These are phyloP conservation scores for Mallotus villosus DNA, from an alignment of 2,797 vertebrate genomes.

Conservation along the genomic window DNA sequence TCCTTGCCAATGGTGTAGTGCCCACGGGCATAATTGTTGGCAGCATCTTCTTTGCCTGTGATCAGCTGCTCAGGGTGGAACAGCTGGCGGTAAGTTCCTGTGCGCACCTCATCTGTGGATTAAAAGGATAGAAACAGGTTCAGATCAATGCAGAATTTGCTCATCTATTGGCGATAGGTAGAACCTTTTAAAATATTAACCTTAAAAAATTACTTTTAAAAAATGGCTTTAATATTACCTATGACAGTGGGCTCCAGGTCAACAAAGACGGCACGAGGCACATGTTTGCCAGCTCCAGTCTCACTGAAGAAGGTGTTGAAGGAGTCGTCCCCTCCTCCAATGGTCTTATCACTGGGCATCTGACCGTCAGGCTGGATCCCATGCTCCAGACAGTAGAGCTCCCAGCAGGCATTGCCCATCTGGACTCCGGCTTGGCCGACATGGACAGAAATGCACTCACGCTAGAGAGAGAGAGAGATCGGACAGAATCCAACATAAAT, in stretches of 20 bases:
- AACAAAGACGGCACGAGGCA: conserved; percentile 49
- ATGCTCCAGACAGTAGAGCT: conserved; percentile 70
- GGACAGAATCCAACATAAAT: not conserved
- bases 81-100: conserved; percentile 54
- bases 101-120: conserved; percentile 59
- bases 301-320: conserved; percentile 84
- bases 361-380: conserved; percentile 65
- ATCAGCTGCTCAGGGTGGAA: conserved; percentile 69
- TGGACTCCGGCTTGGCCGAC: conserved; percentile 68
- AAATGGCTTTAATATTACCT: conserved; percentile 10
- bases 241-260: conserved; percentile 51
- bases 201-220: not conserved
- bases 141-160: not conserved
- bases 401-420: conserved; percentile 74
- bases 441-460: conserved; percentile 66
- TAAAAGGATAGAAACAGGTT: too few species aligned
- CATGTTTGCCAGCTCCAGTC: conserved; percentile 70
- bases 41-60: conserved; percentile 67
- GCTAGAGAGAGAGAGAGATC: conserved; percentile 45
- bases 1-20: conserved; percentile 67
- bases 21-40: conserved; percentile 63
- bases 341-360: conserved; percentile 74
- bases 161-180: not conserved
- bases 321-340: conserved; percentile 72
- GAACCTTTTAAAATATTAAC: not conserved